Evolutionary conservation across 2,888 invertebrate genomes (phyloP), one percentile per base, ranked within the genome.

Genomic region (Dolomedes plantarius): DNA sequence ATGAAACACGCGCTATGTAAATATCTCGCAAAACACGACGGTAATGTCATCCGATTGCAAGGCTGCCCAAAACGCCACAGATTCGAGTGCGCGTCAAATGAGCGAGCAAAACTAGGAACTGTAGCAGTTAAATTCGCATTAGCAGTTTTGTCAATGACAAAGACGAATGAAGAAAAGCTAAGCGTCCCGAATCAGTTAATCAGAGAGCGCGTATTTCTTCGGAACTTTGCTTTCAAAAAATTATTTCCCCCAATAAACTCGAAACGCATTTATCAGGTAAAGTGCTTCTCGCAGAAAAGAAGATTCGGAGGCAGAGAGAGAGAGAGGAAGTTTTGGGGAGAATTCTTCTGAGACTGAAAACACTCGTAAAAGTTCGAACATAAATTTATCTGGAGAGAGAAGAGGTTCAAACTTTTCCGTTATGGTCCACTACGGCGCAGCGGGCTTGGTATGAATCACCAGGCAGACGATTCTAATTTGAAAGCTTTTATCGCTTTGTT

Each of bases 131-230:
- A 46, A 46, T 46, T 46, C 41, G 41, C 41, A 46, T 46, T 46
- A 46, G 41, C 41, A 46, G 41, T 16, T 46, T 46, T 46, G 41
- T 16, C 6, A 46, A 46, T 46, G 41, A 46, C 41, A 46, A 2
- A 46, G 41, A 46, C 41, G 16, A 46, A 46, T 46, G 41, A 46
- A 46, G 41, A 46, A 13, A 46, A 46, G 41, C 16, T 1, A 46
- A 46, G 41, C 16, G 46, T 46, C 41, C 41, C 16, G 46, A 46
- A 46, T 46, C 41, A 46, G 41, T 46, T 46, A 46, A 46, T 46
- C 41, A 46, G 16, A 16, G 16, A 16, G 16, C 41, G 16, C n/a
- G n/a, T n/a, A 6, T 36, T 36, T 36, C 36, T 36, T 36, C 36
- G 36, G 36, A 36, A 36, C 5, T 36, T 11, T 46, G 16, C 6